Base-by-base conservation (phyloP, 2,797 vertebrate species). In the Scolopax rusticola region DNA sequence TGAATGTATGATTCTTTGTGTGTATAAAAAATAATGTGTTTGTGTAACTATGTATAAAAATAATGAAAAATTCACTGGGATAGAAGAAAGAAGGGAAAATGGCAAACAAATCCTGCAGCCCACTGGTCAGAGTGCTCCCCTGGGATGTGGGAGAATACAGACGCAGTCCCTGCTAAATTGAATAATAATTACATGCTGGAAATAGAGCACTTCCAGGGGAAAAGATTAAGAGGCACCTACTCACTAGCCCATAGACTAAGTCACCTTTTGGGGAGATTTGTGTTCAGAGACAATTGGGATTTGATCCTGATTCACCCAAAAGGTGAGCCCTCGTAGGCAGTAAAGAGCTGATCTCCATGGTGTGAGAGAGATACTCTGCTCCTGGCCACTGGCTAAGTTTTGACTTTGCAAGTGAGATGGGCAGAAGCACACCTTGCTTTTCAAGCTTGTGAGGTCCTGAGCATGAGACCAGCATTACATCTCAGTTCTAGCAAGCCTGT, bases 61-160 rank as follows among this genome's bases (percentile, higher is more conserved):
- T 45, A 93, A 89, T 74, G 19, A 74, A 79, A 63, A 93, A 78
- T 40, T 87, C 28, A 60, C 45, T 68, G 23, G 60, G 6, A 32
- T 92, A 64, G n/a, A 85, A 87, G 71, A 89, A 94, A 89, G 51
- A 86, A 12, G 38, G 45, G 45, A 56, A 92, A 92, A 92, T 67
- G 33, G 61, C 64, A 89, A 92, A 85, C 76, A 79, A 96, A 93
- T 94, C 27, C 57, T 89, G 91, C 89, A 95, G 89, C 90, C 61
- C 60, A 87, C 7, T 65, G 60, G 33, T 85, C 91, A 94, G 64
- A 14, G 60, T 83, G 89, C 92, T 96, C 90, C 87, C 81, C 21
- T 80, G 65, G 71, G 84, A 47, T 47, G 84, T 94, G 84, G 89
- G 84, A 92, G 89, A 96, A 92, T 80, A 41, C 45, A 91, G 63